These are phyloP conservation scores for Drosophila bipectinata DNA, from an alignment of 1,140 invertebrate species.

Conservation along the genomic window DNA sequence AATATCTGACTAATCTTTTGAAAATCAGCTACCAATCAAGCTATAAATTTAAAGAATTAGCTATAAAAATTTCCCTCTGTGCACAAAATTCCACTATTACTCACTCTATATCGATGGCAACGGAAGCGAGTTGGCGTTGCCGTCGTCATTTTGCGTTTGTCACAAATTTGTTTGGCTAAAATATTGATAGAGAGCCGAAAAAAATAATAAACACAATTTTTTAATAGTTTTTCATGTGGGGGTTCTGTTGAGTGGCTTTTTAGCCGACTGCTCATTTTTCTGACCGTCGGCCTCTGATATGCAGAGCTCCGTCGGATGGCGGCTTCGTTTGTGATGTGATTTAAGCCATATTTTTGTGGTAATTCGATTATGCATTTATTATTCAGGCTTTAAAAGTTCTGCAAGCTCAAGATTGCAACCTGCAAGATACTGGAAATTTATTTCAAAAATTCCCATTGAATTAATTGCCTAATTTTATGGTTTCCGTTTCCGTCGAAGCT, in stretches of 20 bases:
- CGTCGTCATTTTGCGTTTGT: conserved; percentile 54
- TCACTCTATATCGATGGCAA: conserved; percentile 11
- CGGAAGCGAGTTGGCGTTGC: conserved; percentile 70
- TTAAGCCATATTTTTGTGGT: conserved; percentile 50
- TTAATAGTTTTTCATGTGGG: conserved; percentile 57
- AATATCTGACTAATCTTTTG: too few species aligned
- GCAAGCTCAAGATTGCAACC: background rate
- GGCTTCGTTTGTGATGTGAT: conserved; percentile 19
- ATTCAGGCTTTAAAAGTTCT: conserved; percentile 8
- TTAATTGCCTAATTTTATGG: background rate
- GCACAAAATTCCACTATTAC: conserved; percentile 2
- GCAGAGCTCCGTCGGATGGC: conserved; percentile 44
- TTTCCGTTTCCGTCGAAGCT: background rate
- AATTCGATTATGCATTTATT: conserved; percentile 67
- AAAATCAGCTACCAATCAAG: too few species aligned
- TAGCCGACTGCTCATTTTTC: background rate
- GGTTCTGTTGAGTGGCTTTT: conserved; percentile 24
- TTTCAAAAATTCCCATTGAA: background rate
- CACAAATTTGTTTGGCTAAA: conserved; percentile 65
- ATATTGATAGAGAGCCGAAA: conserved; percentile 50
- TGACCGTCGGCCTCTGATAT: conserved; percentile 30
- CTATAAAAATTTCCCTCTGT: conserved; percentile 7
- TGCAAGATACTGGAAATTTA: too few species aligned
- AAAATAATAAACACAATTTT: conserved; percentile 34
- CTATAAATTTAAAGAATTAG: too few species aligned